Evolutionary conservation across 2,888 invertebrate species (phyloP).

Genomic region (Platypus cylindrus): DNA sequence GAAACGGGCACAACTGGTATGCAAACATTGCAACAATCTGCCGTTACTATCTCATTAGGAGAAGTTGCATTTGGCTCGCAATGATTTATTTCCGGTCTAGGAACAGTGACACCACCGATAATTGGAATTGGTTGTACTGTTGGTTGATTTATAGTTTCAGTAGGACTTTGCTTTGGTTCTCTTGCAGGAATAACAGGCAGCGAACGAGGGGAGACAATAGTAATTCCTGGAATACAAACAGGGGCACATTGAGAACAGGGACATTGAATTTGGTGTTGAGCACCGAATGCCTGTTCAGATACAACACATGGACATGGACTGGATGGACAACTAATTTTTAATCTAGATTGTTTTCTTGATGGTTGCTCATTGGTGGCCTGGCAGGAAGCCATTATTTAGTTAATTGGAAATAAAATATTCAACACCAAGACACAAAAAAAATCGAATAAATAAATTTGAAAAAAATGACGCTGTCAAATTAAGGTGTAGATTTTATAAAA

Average conservation of each 20-base stretch:
- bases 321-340: constrained; percentile 17
- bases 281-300: constrained; percentile 1
- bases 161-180: constrained; percentile 11
- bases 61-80: constrained; percentile 18
- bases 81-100: constrained; percentile 24
- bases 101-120: constrained; percentile 22
- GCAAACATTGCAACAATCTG: constrained; percentile 22
- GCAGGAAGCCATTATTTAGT: constrained; percentile 25
- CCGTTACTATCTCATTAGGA: constrained; percentile 7
- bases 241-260: constrained; percentile 1
- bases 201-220: background rate
- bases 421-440: too few species aligned
- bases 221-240: background rate
- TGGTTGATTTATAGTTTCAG: constrained; percentile 13
- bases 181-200: background rate
- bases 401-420: too few species aligned
- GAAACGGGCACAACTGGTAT: constrained; percentile 21
- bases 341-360: constrained; percentile 12
- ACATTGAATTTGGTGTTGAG: background rate
- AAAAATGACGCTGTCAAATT: too few species aligned
- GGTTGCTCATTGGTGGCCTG: constrained; percentile 21
- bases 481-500: too few species aligned
- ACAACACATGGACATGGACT: constrained; percentile 14
- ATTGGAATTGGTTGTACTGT: constrained; percentile 20
- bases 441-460: too few species aligned